A percentile compares a stretch with the other conserved stretches of the same genome.
Conservation (phyloP, 1,140 invertebrate species). For the Ostrea denselamellosa region DNA sequence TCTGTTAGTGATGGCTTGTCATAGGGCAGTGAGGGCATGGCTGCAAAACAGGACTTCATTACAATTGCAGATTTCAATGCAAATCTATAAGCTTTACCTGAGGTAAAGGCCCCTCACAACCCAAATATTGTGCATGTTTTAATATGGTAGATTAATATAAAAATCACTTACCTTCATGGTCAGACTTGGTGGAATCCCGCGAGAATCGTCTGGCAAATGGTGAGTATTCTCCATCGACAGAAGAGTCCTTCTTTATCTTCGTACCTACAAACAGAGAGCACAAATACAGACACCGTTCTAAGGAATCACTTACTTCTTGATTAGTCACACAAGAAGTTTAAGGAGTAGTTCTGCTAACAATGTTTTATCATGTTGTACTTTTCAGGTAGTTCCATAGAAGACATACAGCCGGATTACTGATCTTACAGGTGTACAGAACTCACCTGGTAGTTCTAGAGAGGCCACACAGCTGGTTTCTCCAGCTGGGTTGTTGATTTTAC, state of each 20-base stretch:
- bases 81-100: neutral
- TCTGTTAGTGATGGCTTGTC: conserved; percentile 70
- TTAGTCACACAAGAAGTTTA: too few species aligned
- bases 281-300: neutral
- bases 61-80: neutral
- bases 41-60: neutral
- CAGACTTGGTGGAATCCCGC: conserved; percentile 29
- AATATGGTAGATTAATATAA: neutral
- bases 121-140: neutral
- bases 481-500: conserved; percentile 71
- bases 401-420: too few species aligned
- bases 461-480: conserved; percentile 69
- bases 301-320: neutral
- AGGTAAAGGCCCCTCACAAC: neutral
- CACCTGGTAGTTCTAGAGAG: conserved; percentile 15
- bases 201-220: conserved; percentile 39
- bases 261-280: neutral
- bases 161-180: neutral
- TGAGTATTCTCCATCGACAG: conserved; percentile 11
- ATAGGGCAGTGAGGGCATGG: conserved; percentile 66
- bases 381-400: too few species aligned
- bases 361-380: too few species aligned
- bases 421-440: neutral
- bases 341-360: too few species aligned
- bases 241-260: conserved; percentile 21